Base-by-base conservation (phyloP, 2,888 invertebrate genomes). In the Eurytoma adleriae region DNA sequence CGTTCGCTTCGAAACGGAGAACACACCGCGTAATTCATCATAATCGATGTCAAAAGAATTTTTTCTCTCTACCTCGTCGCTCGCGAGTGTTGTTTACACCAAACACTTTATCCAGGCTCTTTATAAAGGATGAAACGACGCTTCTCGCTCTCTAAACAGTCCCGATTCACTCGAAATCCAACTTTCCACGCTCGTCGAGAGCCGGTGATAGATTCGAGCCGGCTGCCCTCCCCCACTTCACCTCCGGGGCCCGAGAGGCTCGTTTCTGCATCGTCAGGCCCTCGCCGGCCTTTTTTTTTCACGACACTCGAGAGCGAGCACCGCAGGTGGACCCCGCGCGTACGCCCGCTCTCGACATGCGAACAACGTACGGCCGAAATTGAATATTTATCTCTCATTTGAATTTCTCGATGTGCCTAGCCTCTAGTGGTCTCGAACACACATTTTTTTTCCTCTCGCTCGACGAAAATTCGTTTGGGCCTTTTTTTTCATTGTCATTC, bases 201-300 rank as follows among this genome's bases (percentile, higher is more conserved):
- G 14, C 14, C 30, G 57, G 40, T 56, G 56, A 71, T 68, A 52
- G 14, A 64, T 68, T 78, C 66, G 48, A 78, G 64, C 27, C 27
- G 54, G 40, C 27, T 74, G 7, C 62, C 56, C 57, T 20, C n/a
- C 27, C 10, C 40, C 14, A 20, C 72, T 30, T 18, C 57, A 30
- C 40, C 52, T 40, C 20, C 59, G 72, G 20, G 18, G 52, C 68
- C 20, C 62, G 56, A 24, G 24, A 40, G 40, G 40, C 40, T 40
- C 56, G 62, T 56, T 78, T 81, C 66, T 78, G 80, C 78, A 81
- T 27, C 80, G 80, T 81, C 77, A 81, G 78, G 78, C 78, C 78
- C 80, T 69, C 66, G 50, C 48, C 20, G 61, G 27, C 27, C 59
- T 16, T 71, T 71, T 70, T 78, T 72, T 27, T 61, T 64, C 16